phyloP scores from a whole-genome alignment of 2,113 vertebrate genomes.

The Lycocorax pyrrhopterus region DNA sequence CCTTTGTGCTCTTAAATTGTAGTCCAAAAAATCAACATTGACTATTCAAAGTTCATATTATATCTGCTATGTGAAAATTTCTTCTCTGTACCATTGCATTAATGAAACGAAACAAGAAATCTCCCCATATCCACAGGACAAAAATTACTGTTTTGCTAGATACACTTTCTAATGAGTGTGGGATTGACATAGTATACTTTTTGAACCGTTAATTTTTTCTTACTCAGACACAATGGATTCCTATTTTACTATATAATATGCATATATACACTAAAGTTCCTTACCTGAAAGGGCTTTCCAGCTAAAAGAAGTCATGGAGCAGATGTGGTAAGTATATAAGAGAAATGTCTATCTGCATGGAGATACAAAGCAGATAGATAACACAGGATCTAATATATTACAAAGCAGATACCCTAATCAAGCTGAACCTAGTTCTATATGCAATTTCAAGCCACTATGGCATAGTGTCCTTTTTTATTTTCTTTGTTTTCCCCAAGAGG shows the following conservation, averaged over 20 bases:
- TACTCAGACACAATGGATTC: neutral
- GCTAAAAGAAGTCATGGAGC: neutral
- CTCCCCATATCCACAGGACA: fast-evolving
- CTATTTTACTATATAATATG: neutral
- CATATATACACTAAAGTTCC: neutral
- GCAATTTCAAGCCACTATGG: neutral
- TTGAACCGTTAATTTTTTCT: neutral
- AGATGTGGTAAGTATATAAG: neutral
- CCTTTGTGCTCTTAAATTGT: neutral
- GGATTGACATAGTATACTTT: neutral
- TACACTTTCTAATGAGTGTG: neutral
- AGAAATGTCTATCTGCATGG: neutral
- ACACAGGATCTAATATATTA: neutral
- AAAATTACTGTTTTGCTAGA: neutral
- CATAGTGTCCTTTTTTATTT: neutral
- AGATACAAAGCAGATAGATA: neutral
- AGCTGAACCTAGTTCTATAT: neutral
- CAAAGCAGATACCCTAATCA: neutral
- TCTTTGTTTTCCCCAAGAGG: neutral
- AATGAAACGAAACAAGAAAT: neutral
- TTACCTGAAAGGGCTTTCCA: neutral
- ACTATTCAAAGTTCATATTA: neutral
- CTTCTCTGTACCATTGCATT: neutral
- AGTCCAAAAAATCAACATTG: neutral
- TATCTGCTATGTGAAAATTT: neutral